Base-by-base conservation (phyloP, 2,888 invertebrate species). In the Ommatoiulus sabulosus region DNA sequence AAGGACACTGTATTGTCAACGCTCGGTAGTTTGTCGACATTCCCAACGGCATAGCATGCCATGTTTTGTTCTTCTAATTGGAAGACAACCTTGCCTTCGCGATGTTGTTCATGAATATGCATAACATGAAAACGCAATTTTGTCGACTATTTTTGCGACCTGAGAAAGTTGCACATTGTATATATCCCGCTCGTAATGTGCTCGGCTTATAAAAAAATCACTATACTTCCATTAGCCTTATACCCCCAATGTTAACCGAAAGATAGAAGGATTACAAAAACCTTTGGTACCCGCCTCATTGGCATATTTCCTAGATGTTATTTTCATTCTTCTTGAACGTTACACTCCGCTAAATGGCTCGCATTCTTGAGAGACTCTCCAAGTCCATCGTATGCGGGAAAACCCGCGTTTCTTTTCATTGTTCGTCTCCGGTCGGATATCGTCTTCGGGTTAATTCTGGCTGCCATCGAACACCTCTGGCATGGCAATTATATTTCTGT, bases 401-500 rank as follows among this genome's bases (percentile, higher is more conserved):
- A 72, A 72, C 72, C 72, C 63, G 24, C 72, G 24, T 72, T 24
- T 72, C 24, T 72, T 72, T 72, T 72, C 24, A 24, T 24, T 72
- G 20, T 63, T 63, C 6, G 5, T 72, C 72, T 72, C 72, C 7
- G 35, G 10, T 72, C 72, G 24, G 24, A n/a, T 72, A 10, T 72
- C 10, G 72, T 24, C 15, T 52, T 17, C 10, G 15, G 1, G 15
- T 52, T 17, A 35, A 35, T 72, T 72, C 72, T 72, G 24, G 24
- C 72, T 52, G 20, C 24, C 8, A 72, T 10, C 72, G 24, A 72
- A 72, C 72, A 72, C 72, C 72, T 72, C 72, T 24, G 72, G 72
- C 72, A 72, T 72, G 8, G 72, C 24, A 72, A 72, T 72, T 72
- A 72, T 72, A 24, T 72, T 72, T 72, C 72, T 72, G 72, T 72